Base-by-base conservation (phyloP, 1,140 invertebrate genomes). In the Drosophila athabasca region DNA sequence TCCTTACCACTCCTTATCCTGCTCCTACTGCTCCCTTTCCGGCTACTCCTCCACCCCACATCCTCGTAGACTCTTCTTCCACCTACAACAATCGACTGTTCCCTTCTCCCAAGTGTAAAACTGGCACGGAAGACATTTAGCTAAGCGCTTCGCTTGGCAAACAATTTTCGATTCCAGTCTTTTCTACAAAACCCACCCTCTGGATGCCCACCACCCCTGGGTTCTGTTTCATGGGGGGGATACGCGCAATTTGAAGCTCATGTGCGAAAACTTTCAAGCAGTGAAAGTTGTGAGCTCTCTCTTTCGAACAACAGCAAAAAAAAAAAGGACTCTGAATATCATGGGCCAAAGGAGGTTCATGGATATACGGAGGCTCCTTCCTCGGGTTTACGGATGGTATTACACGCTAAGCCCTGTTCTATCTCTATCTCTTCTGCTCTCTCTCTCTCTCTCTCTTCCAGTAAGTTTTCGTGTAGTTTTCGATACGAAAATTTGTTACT, bases 61-160 rank as follows among this genome's bases (percentile, higher is more conserved):
- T 17, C 35, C 41, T 29, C 17, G 41, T 13, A 5, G 11, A 4
- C 11, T 48, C 35, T 15, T 13, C 22, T 29, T 46, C 43, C 50
- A 52, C 22, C 62, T 53, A 57, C 72, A 76, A 76, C 65, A 67
- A 85, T 70, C 73, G 70, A 85, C 78, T 82, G 24, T 4, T 85
- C 11, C 35, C 35, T 74, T 73, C 81, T 81, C 73, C 72, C 82
- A 60, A 39, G 35, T 62, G 73, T 75, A 68, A 79, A 87, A 71
- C 82, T 78, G 78, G 78, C 78, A 85, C 82, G 82, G 82, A 85
- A 85, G 83, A 85, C 82, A 85, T 85, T 85, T 87, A 78, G 82
- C 82, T 87, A 85, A 85, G 78, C 82, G 78, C 82, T 85, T 78
- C 82, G 83, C 82, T 87, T 78, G 73, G 82, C 83, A 85, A 87